These are phyloP conservation scores for Dipodomys spectabilis DNA, from an alignment of 2,113 vertebrate species.

Conservation along the genomic window DNA sequence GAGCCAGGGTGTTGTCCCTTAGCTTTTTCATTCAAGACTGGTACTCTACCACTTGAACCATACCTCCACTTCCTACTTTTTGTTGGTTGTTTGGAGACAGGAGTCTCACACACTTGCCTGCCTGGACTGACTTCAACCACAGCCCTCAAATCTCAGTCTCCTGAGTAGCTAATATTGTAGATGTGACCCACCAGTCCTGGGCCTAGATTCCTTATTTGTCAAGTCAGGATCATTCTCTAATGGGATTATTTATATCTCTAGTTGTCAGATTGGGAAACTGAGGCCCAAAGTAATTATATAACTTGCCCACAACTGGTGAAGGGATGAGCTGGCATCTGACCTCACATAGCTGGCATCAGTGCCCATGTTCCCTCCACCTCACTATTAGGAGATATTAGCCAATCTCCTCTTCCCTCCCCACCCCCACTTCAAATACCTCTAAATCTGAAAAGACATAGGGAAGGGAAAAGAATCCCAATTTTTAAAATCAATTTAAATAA, in stretches of 20 bases:
- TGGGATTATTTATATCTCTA: neutral
- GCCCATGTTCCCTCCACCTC: neutral
- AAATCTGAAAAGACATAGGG: conserved; percentile 35
- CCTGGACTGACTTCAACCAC: too few species aligned
- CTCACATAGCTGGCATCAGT: neutral
- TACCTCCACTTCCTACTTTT: too few species aligned
- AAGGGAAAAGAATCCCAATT: conserved; percentile 35
- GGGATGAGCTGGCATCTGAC: neutral
- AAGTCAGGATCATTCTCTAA: neutral
- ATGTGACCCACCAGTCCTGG: too few species aligned
- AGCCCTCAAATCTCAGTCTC: too few species aligned
- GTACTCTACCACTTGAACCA: too few species aligned
- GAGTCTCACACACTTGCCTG: too few species aligned
- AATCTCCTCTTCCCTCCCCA: neutral
- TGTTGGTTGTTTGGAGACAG: too few species aligned
- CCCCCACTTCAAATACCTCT: conserved; percentile 54
- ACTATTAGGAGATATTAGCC: conserved; percentile 7
- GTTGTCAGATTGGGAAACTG: conserved; percentile 8
- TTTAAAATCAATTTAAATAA: conserved; percentile 67
- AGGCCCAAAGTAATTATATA: neutral
- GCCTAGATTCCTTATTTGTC: neutral
- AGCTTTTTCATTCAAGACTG: too few species aligned
- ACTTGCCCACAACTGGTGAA: neutral
- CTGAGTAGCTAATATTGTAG: too few species aligned
- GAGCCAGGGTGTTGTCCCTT: too few species aligned